A percentile compares a stretch with the other conserved stretches of the same genome.
These are phyloP conservation scores for Zaprionus gabonicus DNA, from an alignment of 1,140 invertebrate species.

Conservation along the genomic window DNA sequence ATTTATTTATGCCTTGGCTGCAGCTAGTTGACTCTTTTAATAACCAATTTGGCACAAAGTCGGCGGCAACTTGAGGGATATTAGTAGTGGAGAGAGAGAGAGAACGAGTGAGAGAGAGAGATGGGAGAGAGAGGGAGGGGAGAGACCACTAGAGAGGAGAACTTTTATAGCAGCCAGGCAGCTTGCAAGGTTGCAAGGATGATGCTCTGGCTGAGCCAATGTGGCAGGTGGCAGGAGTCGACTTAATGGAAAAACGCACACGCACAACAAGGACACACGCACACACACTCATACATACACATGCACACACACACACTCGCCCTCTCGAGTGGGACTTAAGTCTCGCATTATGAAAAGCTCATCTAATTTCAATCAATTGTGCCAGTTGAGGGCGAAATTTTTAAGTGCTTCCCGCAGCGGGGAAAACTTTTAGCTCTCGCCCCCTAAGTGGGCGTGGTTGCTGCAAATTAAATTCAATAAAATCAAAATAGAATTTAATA, in stretches of 20 bases:
- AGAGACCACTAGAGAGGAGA: not conserved
- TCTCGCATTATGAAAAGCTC: constrained; percentile 76
- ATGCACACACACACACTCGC: constrained; percentile 14
- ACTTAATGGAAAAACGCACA: constrained; percentile 71
- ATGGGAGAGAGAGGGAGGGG: not conserved
- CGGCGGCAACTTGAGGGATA: constrained; percentile 59
- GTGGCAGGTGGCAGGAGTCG: constrained; percentile 2
- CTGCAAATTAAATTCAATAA: constrained; percentile 34
- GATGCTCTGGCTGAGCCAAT: constrained; percentile 13
- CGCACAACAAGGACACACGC: constrained; percentile 38
- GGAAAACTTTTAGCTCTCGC: not conserved
- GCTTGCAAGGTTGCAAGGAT: constrained; percentile 15
- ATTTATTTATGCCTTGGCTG: constrained; percentile 43
- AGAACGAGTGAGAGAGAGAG: not conserved
- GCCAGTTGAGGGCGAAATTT: constrained; percentile 47
- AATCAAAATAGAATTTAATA: constrained; percentile 53
- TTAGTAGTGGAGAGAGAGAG: constrained; percentile 26
- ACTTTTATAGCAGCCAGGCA: constrained; percentile 1
- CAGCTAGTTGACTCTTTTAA: constrained; percentile 72
- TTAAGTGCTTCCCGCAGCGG: constrained; percentile 43
- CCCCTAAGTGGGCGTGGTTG: not conserved
- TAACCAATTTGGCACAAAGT: constrained; percentile 73
- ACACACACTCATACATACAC: not conserved
- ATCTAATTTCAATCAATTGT: constrained; percentile 80
- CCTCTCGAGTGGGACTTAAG: constrained; percentile 45